Conservation (phyloP, 2,888 invertebrate species). For the Drosophila fungiperda region DNA sequence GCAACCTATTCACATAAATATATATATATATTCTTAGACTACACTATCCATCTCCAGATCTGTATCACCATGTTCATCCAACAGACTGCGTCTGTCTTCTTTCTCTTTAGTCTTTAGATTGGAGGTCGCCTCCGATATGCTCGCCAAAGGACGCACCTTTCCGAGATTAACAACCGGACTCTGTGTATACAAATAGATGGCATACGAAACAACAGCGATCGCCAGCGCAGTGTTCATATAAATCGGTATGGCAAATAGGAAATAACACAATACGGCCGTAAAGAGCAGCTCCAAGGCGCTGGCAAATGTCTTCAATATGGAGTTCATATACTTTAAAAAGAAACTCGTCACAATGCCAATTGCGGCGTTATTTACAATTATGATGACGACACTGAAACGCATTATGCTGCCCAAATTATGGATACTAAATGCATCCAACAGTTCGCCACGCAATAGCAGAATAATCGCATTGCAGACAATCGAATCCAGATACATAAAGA, state of each 20-base stretch:
- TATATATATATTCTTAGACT: slow-evolving; percentile 54
- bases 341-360: slow-evolving; percentile 97
- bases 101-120: slow-evolving; percentile 36
- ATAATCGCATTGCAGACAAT: slow-evolving; percentile 95
- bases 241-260: slow-evolving; percentile 94
- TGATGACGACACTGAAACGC: slow-evolving; percentile 90
- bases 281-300: slow-evolving; percentile 96
- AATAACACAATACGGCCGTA: slow-evolving; percentile 94
- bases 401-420: slow-evolving; percentile 87
- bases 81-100: slow-evolving; percentile 69
- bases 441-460: slow-evolving; percentile 89
- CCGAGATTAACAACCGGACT: slow-evolving; percentile 91
- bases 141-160: slow-evolving; percentile 75
- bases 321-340: slow-evolving; percentile 96
- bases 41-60: slow-evolving; percentile 80
- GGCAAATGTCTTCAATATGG: slow-evolving; percentile 97
- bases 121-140: slow-evolving; percentile 57
- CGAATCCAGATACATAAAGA: slow-evolving; percentile 97
- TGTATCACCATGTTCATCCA: slow-evolving; percentile 76
- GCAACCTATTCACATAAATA: slow-evolving; percentile 40
- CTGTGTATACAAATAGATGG: slow-evolving; percentile 94
- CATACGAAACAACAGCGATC: slow-evolving; percentile 92
- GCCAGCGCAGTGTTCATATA: slow-evolving; percentile 92
- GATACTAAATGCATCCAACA: slow-evolving; percentile 87
- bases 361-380: slow-evolving; percentile 95